A percentile compares a stretch with the other conserved stretches of the same genome.
phyloP scores from a whole-genome alignment of 2,888 invertebrate genomes.

The Volucella inanis region DNA sequence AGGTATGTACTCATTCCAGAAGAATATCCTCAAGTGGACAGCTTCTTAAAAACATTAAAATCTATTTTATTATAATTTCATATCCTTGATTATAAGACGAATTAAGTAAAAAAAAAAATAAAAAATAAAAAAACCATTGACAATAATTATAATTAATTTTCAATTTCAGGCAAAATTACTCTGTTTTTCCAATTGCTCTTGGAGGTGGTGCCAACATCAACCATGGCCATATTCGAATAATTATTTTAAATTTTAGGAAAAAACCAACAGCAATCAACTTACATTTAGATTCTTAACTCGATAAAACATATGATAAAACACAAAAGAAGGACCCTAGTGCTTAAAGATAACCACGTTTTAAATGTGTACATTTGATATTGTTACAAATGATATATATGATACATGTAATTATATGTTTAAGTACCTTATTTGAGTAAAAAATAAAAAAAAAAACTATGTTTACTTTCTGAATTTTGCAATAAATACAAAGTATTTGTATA shows the following conservation, averaged over 20 bases:
- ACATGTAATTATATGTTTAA: conserved; percentile 59
- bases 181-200: conserved; percentile 94
- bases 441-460: conserved; percentile 34
- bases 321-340: conserved; percentile 48
- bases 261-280: conserved; percentile 53
- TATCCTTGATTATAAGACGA: no score
- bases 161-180: conserved; percentile 90
- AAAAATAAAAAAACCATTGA: not conserved
- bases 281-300: conserved; percentile 68
- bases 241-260: conserved; percentile 24
- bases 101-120: no score
- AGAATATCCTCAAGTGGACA: no score
- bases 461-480: conserved; percentile 70
- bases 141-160: conserved; percentile 13
- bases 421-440: conserved; percentile 64
- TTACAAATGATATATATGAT: conserved; percentile 64
- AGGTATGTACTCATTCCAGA: no score
- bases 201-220: conserved; percentile 95
- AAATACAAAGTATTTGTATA: conserved; percentile 73
- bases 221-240: conserved; percentile 84
- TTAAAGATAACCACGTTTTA: conserved; percentile 70
- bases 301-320: conserved; percentile 22
- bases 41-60: no score
- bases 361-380: conserved; percentile 73
- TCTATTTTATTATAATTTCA: no score